These are phyloP conservation scores for Pituophis catenifer DNA, from an alignment of 2,113 vertebrate species.

Conservation along the genomic window DNA sequence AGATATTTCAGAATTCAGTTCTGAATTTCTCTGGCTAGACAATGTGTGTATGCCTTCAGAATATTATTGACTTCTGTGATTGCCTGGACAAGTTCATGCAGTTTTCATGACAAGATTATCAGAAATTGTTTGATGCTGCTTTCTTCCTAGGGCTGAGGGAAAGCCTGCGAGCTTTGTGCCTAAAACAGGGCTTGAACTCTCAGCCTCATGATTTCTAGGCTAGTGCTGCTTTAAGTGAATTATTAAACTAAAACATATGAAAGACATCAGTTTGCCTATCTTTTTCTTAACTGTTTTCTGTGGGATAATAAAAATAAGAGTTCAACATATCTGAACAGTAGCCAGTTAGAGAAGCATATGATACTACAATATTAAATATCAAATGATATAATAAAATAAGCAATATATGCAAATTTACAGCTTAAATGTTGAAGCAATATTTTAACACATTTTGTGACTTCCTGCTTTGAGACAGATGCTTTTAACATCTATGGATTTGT, in stretches of 20 bases:
- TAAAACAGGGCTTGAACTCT: background rate
- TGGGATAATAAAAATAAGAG: background rate
- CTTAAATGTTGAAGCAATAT: background rate
- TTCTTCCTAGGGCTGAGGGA: background rate
- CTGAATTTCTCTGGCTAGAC: background rate
- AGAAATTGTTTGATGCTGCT: background rate
- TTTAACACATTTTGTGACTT: background rate
- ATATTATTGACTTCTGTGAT: background rate
- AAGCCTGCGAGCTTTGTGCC: background rate
- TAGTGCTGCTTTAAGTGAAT: background rate
- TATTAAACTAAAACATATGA: background rate
- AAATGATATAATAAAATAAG: background rate
- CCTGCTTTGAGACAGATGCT: background rate
- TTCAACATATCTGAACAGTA: background rate
- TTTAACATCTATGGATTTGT: background rate
- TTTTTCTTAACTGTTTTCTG: background rate
- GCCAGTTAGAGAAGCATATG: background rate
- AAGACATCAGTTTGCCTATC: background rate
- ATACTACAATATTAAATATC: background rate
- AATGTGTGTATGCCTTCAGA: background rate
- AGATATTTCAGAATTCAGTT: background rate
- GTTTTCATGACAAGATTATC: background rate
- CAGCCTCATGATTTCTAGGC: background rate
- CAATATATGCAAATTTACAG: background rate
- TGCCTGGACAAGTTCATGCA: background rate